Percentiles rank a stretch among this genome's conserved stretches.
Evolutionary conservation across 2,888 invertebrate genomes (phyloP).

Genomic region (Cheilosia urbana): DNA sequence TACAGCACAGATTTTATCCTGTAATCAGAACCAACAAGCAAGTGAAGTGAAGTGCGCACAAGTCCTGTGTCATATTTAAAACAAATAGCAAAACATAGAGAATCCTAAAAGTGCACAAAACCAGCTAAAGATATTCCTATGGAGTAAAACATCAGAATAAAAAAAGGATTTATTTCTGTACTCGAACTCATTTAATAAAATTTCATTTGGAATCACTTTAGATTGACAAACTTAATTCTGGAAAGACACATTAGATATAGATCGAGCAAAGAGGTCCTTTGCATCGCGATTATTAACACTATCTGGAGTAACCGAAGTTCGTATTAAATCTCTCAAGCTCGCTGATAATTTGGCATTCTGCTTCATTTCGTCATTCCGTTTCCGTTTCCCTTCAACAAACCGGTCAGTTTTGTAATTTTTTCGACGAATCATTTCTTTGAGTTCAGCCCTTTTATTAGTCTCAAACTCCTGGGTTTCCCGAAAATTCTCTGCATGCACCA

Average conservation of each 20-base stretch:
- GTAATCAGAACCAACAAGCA: no score
- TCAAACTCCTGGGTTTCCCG: constrained; percentile 80
- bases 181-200: neutral
- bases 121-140: neutral
- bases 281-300: constrained; percentile 55
- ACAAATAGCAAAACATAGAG: no score
- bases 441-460: constrained; percentile 79
- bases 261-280: constrained; percentile 48
- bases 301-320: constrained; percentile 82
- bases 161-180: neutral
- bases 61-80: no score
- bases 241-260: constrained; percentile 57
- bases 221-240: constrained; percentile 27
- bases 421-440: constrained; percentile 80
- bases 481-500: constrained; percentile 82
- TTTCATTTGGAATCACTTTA: constrained; percentile 22
- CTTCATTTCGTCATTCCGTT: constrained; percentile 79
- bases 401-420: constrained; percentile 80
- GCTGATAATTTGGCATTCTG: constrained; percentile 82
- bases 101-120: no score
- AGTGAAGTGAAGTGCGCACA: no score
- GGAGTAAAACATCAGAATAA: neutral
- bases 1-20: no score
- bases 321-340: constrained; percentile 82
- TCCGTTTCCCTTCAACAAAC: constrained; percentile 80